phyloP scores from a whole-genome alignment of 2,797 vertebrate species.

The Limosa lapponica region DNA sequence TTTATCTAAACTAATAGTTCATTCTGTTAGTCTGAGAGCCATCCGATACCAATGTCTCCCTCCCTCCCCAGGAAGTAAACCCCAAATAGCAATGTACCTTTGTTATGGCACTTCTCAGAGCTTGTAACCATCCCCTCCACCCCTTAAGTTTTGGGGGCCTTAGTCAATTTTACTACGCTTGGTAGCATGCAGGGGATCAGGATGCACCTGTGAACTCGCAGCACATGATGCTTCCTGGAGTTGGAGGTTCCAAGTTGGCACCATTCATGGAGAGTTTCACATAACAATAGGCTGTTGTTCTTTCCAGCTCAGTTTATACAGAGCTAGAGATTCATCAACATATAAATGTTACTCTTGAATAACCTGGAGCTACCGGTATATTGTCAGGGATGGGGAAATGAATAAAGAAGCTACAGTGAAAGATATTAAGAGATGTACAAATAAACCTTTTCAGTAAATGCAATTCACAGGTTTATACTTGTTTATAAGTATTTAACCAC shows the following conservation, averaged over 20 bases:
- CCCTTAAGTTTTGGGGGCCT: rapidly evolving
- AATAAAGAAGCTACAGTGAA: not conserved
- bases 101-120: not conserved
- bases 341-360: not conserved
- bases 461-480: not conserved
- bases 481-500: not conserved
- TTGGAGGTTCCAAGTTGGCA: constrained; percentile 22
- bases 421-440: not conserved
- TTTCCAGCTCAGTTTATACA: not conserved
- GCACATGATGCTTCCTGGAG: not conserved
- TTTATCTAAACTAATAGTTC: not conserved
- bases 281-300: not conserved
- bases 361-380: not conserved
- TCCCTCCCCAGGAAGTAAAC: not conserved
- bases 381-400: not conserved
- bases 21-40: not conserved
- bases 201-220: constrained; percentile 32
- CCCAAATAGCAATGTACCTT: rapidly evolving
- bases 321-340: not conserved
- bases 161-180: not conserved
- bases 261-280: not conserved
- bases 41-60: rapidly evolving
- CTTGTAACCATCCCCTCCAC: not conserved
- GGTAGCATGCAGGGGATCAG: not conserved
- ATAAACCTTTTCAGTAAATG: not conserved